Evolutionary conservation across 2,888 invertebrate genomes (phyloP), one percentile per base, ranked within the genome.

Genomic region (Seira sanloemensis): DNA sequence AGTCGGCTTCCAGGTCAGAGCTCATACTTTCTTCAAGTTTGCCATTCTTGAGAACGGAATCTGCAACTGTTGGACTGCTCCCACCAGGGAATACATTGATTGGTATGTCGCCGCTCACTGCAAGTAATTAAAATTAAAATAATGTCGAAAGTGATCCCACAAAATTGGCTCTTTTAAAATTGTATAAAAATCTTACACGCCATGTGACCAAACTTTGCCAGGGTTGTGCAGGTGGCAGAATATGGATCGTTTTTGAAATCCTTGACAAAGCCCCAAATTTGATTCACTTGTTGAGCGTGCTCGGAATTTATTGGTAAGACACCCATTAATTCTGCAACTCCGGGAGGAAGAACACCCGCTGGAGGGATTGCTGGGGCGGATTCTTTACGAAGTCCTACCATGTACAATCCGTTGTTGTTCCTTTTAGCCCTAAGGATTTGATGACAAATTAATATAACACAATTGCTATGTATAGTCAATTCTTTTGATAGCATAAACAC

Each of bases 361-460:
- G 58, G 77, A 50, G 73, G 78, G 1, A 75, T 19, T 16, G 26
- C 46, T 23, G 72, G 0, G 50, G 24, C 62, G 2, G 77, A 73
- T 16, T 86, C 86, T 68, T 78, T 84, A 26, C 84, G 81, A n/a
- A 86, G 80, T 0, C 95, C 92, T 0, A 97, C 94, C 18, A 96
- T 91, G 90, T 94, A 95, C 65, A 95, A 91, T 89, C 94, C 93
- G 82, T 94, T 94, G 88, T 96, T 96, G 83, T 78, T 78, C 25
- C 78, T 78, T 27, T 78, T 84, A 94, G 93, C 83, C 94, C 93
- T 0, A 96, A 94, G 87, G n/a, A n/a, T n/a, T n/a, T n/a, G n/a
- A 95, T 95, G 1, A 93, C 2, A 68, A 89, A 87, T 54, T 82
- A 88, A 5, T 90, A 88, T 26, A n/a, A n/a, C n/a, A n/a, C n/a